Evolutionary conservation across 2,888 invertebrate species (phyloP).

Genomic region (Salticus scenicus): DNA sequence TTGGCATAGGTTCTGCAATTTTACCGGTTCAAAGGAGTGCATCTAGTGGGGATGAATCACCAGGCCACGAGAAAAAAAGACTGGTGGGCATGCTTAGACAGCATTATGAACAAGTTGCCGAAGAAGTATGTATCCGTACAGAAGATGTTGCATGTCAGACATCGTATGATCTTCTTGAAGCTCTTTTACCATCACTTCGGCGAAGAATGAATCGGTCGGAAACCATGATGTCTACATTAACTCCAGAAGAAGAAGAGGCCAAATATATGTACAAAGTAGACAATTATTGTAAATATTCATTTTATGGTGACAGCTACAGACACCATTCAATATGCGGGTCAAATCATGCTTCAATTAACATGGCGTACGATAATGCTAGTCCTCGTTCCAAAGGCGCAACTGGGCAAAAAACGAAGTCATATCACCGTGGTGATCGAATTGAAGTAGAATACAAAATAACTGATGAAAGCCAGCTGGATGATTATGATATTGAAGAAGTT

Average conservation of each 20-base stretch:
- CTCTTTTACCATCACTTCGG: constrained; percentile 68
- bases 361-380: constrained; percentile 28
- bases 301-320: constrained; percentile 32
- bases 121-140: constrained; percentile 31
- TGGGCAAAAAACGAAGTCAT: constrained; percentile 21
- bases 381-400: constrained; percentile 5
- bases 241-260: constrained; percentile 52
- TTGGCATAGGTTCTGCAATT: constrained; percentile 33
- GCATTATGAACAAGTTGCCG: constrained; percentile 62
- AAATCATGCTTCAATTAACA: constrained; percentile 27
- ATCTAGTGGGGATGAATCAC: constrained; percentile 67
- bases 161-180: constrained; percentile 71
- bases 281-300: constrained; percentile 29
- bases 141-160: constrained; percentile 71
- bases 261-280: neutral
- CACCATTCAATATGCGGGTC: constrained; percentile 43
- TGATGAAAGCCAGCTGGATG: constrained; percentile 36
- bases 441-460: constrained; percentile 64
- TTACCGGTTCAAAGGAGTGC: constrained; percentile 65
- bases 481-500: constrained; percentile 49
- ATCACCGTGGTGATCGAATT: constrained; percentile 21
- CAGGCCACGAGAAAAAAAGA: constrained; percentile 56
- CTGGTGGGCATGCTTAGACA: constrained; percentile 65
- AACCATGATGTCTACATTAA: constrained; percentile 39
- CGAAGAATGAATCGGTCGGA: constrained; percentile 61